Base-by-base conservation (phyloP, 2,797 vertebrate species). In the Sparus aurata region DNA sequence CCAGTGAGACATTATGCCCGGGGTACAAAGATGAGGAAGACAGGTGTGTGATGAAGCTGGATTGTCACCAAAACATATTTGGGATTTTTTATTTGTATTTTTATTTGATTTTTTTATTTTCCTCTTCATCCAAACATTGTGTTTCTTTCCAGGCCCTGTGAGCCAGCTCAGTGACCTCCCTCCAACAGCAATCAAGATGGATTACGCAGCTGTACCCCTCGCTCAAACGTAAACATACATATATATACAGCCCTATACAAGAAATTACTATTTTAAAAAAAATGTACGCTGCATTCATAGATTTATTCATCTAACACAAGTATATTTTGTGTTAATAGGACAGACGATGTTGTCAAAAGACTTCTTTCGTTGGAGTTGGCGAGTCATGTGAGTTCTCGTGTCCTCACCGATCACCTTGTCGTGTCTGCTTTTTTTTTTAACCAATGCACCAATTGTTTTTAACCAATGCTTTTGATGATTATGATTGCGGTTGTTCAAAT, bases 341-440 rank as follows among this genome's bases (percentile, higher is more conserved):
- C 96, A 23, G 96, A 98, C 27, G 97, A 97, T 80, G 27, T 98
- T 6, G 96, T 99, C 73, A 97, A 90, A 92, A 96, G 95, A 76
- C 82, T 99, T 25, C 85, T 99, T 73, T 96, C 97, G 0, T 79
- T 99, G 95, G 98, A 99, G 90, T 94, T 99, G 89, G 97, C 96
- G 11, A 96, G 80, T 85, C 95, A 97, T 85, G 98, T 99, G 88
- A 95, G 97, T 93, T 30, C n/a, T 62, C 18, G 1, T 18, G 4
- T 25, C 16, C 45, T 10, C 18, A 2, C 12, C 38, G 27, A 30
- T 58, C 9, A 2, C 15, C 30, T 50, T 49, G 1, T 54, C 16
- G 17, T 13, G 12, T 16, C 13, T 38, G 10, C 18, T 49, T 30
- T 63, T 1, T 52, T 55, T 49, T n/a, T 55, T 9, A 34, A 38